phyloP scores from a whole-genome alignment of 2,888 invertebrate genomes.

The Pristionchus japonicus region DNA sequence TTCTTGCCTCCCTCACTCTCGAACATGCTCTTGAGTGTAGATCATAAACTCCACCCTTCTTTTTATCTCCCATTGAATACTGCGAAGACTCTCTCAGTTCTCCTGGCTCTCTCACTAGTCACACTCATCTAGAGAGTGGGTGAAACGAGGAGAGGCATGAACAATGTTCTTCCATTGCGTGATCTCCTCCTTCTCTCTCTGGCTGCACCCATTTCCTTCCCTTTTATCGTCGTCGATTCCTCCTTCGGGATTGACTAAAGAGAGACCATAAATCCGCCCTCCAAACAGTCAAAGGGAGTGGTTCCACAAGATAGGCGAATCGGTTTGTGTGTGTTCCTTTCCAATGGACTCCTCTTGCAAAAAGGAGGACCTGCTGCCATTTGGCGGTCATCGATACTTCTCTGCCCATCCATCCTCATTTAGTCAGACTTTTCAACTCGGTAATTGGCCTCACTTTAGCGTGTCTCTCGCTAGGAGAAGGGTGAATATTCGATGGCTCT shows the following conservation, averaged over 20 bases:
- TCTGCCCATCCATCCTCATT: neutral
- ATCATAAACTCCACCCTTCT: slow-evolving; percentile 31
- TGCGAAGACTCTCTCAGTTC: neutral
- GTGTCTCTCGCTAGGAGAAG: neutral
- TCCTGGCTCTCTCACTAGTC: neutral
- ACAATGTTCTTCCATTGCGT: slow-evolving; percentile 6
- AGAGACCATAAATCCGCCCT: neutral
- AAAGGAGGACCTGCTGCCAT: neutral
- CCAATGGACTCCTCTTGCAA: neutral
- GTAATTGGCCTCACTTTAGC: neutral
- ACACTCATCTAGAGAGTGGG: neutral
- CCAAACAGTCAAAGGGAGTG: neutral
- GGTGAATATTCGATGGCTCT: neutral
- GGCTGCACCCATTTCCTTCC: neutral
- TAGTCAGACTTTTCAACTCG: slow-evolving; percentile 1
- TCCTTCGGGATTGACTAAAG: neutral
- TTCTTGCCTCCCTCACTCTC: neutral
- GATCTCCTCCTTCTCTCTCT: neutral
- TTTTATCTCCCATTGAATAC: neutral
- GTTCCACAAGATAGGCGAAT: neutral
- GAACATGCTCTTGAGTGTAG: neutral
- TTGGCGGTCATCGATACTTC: neutral
- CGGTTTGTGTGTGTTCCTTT: neutral
- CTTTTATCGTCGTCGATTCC: slow-evolving; percentile 1
- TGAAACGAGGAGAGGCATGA: neutral